A percentile compares a stretch with the other conserved stretches of the same genome.
Conservation (phyloP, 1,140 invertebrate species). For the Aporrectodea caliginosa region DNA sequence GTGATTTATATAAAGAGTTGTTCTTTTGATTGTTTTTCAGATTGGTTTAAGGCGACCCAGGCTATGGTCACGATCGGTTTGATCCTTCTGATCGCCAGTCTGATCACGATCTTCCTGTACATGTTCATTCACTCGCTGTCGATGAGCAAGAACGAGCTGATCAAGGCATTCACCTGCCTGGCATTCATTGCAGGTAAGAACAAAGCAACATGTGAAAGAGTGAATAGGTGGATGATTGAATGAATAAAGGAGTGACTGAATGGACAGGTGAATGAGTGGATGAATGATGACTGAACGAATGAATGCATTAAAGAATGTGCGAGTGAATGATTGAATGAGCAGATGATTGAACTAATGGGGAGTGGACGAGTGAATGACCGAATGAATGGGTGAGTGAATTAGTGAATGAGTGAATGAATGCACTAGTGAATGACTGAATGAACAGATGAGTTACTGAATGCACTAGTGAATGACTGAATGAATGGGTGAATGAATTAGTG, state of each 20-base stretch:
- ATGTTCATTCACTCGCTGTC: slow-evolving; percentile 19
- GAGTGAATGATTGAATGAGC: neutral
- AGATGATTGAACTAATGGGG: neutral
- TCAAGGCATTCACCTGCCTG: slow-evolving; percentile 13
- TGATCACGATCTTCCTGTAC: slow-evolving; percentile 21
- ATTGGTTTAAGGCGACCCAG: slow-evolving; percentile 24
- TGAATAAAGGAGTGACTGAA: neutral
- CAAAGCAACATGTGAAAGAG: neutral
- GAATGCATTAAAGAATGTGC: neutral
- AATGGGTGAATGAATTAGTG: neutral
- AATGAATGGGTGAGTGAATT: neutral
- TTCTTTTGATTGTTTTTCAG: neutral
- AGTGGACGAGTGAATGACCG: neutral
- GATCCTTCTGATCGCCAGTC: neutral
- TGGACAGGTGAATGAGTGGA: neutral
- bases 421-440: neutral
- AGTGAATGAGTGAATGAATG: neutral
- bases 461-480: neutral
- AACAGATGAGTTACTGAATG: too few relatives aligned
- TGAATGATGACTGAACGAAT: neutral
- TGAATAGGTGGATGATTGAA: neutral
- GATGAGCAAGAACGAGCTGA: neutral
- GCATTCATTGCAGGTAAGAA: slow-evolving; percentile 12
- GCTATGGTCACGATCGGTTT: slow-evolving; percentile 13
- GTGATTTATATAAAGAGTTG: too few relatives aligned